Percentiles rank a stretch among this genome's conserved stretches.
Evolutionary conservation across 2,797 vertebrate genomes (phyloP).

Genomic region (Macroramphosus scolopax): DNA sequence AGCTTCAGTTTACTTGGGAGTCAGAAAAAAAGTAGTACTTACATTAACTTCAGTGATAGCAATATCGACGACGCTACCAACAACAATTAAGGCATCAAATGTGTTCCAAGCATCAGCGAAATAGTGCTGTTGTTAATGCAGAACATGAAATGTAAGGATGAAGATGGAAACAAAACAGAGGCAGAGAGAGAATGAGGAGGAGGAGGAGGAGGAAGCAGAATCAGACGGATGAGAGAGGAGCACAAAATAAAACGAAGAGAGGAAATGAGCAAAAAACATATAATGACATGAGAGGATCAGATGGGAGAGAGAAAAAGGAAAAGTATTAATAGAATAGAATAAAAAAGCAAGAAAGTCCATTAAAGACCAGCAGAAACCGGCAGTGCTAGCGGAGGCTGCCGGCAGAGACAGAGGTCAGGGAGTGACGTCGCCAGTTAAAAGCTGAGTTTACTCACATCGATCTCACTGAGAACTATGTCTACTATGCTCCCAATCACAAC

Average conservation of each 20-base stretch:
- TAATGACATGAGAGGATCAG: constrained; percentile 66
- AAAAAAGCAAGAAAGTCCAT: constrained; percentile 34
- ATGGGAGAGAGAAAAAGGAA: constrained; percentile 22
- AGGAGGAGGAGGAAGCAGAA: constrained; percentile 41
- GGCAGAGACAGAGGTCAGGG: constrained; percentile 48
- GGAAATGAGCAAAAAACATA: constrained; percentile 46
- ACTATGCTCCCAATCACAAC: constrained; percentile 99
- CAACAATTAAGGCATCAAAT: constrained; percentile 99
- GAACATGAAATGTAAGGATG: constrained; percentile 60
- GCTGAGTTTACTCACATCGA: constrained; percentile 93
- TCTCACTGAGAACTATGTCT: constrained; percentile 99
- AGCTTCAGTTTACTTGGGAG: constrained; percentile 63
- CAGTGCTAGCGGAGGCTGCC: not conserved
- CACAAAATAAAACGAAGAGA: constrained; percentile 6
- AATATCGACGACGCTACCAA: constrained; percentile 99
- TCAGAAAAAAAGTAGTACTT: constrained; percentile 68
- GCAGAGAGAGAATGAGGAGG: constrained; percentile 60
- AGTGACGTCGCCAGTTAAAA: constrained; percentile 37
- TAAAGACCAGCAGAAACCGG: constrained; percentile 22
- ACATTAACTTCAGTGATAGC: constrained; percentile 99
- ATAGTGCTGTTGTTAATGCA: constrained; percentile 98
- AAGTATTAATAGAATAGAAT: constrained; percentile 40
- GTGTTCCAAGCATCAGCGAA: constrained; percentile 99
- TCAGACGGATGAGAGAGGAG: constrained; percentile 11
- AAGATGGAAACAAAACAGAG: constrained; percentile 67